Conservation (phyloP, 2,113 vertebrate genomes). For the Cynoglossus semilaevis region DNA sequence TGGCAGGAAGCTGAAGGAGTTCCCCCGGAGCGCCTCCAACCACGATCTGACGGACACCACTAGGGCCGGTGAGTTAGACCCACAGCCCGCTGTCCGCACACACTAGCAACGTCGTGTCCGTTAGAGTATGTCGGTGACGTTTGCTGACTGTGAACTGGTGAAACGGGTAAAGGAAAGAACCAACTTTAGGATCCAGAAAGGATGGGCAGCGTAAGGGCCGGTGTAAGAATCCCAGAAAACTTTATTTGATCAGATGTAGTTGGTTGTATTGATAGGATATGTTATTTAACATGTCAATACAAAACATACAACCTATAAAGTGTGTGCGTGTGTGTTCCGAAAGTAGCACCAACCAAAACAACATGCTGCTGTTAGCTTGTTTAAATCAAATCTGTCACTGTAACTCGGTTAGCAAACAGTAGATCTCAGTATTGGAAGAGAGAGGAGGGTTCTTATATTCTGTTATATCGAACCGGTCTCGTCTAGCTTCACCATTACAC, state of each 20-base stretch:
- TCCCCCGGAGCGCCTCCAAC: conserved; percentile 89
- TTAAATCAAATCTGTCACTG: not conserved
- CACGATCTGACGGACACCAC: conserved; percentile 97
- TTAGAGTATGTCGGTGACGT: rapidly evolving
- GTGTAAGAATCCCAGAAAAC: conserved; percentile 13
- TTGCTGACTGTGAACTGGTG: not conserved
- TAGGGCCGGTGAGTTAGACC: conserved; percentile 82
- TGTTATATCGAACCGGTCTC: not conserved
- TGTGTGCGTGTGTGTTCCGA: not conserved
- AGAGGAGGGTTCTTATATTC: not conserved
- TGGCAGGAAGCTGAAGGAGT: conserved; percentile 98
- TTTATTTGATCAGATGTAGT: not conserved
- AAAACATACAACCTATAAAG: not conserved
- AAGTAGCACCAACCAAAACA: not conserved
- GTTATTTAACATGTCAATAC: no score
- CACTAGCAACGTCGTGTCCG: rapidly evolving
- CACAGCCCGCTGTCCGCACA: not conserved
- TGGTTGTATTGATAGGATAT: not conserved
- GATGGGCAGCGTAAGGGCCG: conserved; percentile 8
- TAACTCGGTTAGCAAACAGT: not conserved
- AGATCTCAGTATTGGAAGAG: not conserved
- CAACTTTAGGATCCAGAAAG: not conserved
- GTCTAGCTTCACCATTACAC: not conserved
- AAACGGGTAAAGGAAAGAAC: not conserved
- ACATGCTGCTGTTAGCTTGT: not conserved